Conservation (phyloP, 92 coral and sea anemone species). For the Paragorgia papillata region DNA sequence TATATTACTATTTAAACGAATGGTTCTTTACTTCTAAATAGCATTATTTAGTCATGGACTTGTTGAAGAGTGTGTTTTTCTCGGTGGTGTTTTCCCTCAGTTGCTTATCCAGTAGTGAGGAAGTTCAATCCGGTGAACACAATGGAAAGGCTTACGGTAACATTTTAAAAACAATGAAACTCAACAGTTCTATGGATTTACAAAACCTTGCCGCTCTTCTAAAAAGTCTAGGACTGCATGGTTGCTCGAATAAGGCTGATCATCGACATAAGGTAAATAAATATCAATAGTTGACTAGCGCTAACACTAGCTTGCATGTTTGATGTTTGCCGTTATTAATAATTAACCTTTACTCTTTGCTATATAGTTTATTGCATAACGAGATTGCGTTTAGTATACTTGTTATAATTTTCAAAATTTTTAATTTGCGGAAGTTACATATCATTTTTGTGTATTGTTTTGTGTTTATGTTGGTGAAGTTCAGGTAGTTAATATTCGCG, state of each 20-base stretch:
- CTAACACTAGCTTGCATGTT: too few species aligned
- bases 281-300: too few species aligned
- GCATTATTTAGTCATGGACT: conserved; percentile 14
- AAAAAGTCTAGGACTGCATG: background rate
- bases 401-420: too few species aligned
- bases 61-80: conserved; percentile 20
- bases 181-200: background rate
- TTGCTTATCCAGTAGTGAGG: conserved; percentile 3
- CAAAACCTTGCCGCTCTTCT: conserved; percentile 4
- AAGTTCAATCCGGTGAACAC: conserved; percentile 3
- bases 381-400: too few species aligned
- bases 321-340: too few species aligned
- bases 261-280: background rate
- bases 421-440: too few species aligned
- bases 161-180: conserved; percentile 10
- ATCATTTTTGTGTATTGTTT: too few species aligned
- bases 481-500: too few species aligned
- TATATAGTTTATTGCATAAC: too few species aligned
- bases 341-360: too few species aligned
- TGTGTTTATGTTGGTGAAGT: too few species aligned
- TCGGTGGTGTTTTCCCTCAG: conserved; percentile 12
- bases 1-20: background rate
- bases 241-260: background rate
- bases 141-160: conserved; percentile 11
- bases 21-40: conserved; percentile 2